Conservation (phyloP, 1,140 invertebrate genomes). For the Papilio xuthus region DNA sequence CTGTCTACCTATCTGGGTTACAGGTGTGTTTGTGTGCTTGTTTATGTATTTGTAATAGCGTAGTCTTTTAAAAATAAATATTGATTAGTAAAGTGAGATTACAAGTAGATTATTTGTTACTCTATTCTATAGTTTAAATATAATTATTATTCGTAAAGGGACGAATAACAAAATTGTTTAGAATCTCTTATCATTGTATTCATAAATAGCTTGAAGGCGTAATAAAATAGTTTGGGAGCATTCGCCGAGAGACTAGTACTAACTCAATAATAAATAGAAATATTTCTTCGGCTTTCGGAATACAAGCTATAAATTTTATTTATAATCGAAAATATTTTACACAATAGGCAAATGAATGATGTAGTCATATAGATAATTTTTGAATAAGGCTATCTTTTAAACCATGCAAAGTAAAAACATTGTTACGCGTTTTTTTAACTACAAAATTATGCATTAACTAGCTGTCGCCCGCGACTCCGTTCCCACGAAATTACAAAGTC, state of each 20-base stretch:
- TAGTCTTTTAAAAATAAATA: background rate
- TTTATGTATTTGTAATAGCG: background rate
- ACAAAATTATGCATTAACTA: no score
- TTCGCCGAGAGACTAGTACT: background rate
- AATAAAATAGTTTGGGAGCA: conserved; percentile 7
- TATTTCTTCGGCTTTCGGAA: background rate
- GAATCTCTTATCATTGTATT: background rate
- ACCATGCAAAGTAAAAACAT: no score
- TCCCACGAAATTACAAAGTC: no score
- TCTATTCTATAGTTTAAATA: background rate
- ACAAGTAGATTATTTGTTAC: background rate
- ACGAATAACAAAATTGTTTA: conserved; percentile 10
- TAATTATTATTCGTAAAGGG: background rate
- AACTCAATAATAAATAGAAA: conserved; percentile 6
- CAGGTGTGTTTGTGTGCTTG: no score
- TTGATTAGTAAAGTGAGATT: background rate
- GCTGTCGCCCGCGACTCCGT: no score
- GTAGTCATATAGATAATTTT: background rate
- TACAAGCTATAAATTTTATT: conserved; percentile 8
- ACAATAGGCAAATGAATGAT: background rate
- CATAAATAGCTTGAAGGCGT: background rate
- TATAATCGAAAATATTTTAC: background rate
- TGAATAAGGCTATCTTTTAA: no score
- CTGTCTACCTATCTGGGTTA: no score
- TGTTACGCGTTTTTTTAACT: no score